Conservation (phyloP, 1,140 invertebrate genomes). For the Caerostris extrusa region DNA sequence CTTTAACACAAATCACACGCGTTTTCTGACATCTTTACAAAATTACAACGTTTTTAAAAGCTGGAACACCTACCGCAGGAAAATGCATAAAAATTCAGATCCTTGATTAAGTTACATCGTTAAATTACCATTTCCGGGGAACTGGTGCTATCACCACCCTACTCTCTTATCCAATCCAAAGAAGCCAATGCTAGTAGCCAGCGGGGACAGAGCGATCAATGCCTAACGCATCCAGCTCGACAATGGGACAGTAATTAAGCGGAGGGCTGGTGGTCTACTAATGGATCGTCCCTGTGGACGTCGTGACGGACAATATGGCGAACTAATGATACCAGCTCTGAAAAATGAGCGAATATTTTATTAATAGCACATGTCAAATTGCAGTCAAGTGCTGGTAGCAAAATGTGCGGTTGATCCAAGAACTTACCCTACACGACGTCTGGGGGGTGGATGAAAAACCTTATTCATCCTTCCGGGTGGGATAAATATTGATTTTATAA, state of each 20-base stretch:
- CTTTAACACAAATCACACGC: background rate
- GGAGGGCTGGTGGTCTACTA: conserved; percentile 64
- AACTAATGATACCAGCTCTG: conserved; percentile 75
- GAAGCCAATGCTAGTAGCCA: conserved; percentile 35
- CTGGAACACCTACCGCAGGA: conserved; percentile 42
- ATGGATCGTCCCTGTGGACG: conserved; percentile 72
- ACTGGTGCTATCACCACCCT: conserved; percentile 40
- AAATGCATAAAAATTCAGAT: conserved; percentile 67
- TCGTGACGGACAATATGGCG: conserved; percentile 69
- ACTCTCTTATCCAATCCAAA: background rate
- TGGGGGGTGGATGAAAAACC: conserved; percentile 28
- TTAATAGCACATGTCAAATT: conserved; percentile 77
- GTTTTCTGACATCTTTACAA: background rate
- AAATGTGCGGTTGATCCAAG: conserved; percentile 50
- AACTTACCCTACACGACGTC: conserved; percentile 52
- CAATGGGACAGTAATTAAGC: conserved; percentile 76
- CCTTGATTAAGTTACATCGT: conserved; percentile 73
- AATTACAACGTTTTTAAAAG: conserved; percentile 36
- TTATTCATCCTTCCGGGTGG: conserved; percentile 54
- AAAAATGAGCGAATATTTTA: conserved; percentile 76
- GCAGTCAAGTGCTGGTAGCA: conserved; percentile 74
- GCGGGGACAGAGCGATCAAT: conserved; percentile 57
- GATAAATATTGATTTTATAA: conserved; percentile 74
- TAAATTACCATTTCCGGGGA: conserved; percentile 65
- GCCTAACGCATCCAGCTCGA: conserved; percentile 50